These are phyloP conservation scores for Trimorus sp. DNA, from an alignment of 2,888 invertebrate genomes.

Conservation along the genomic window DNA sequence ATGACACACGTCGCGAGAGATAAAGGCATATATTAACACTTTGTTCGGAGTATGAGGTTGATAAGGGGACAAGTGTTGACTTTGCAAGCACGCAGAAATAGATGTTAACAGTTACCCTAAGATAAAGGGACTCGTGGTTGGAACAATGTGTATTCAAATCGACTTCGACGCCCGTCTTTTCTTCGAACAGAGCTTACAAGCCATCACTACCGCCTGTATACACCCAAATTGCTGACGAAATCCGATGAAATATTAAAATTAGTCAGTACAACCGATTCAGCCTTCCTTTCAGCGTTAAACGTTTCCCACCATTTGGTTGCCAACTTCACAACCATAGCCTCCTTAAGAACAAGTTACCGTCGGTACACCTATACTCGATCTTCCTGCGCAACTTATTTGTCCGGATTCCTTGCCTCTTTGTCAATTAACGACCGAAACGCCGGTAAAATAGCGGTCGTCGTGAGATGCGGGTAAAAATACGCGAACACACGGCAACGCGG, in stretches of 20 bases:
- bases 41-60: conserved; percentile 30
- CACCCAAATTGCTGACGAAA: too few species aligned
- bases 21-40: conserved; percentile 41
- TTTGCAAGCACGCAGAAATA: conserved; percentile 24
- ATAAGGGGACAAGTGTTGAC: conserved; percentile 26
- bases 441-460: conserved; percentile 1
- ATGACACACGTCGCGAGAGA: conserved; percentile 27
- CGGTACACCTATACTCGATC: too few species aligned
- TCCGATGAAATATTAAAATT: too few species aligned
- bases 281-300: too few species aligned
- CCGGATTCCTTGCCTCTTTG: neutral
- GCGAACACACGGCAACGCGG: neutral
- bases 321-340: too few species aligned
- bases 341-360: too few species aligned
- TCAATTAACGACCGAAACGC: conserved; percentile 1
- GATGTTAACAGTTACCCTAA: conserved; percentile 6
- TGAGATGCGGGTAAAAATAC: conserved; percentile 22
- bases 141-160: neutral
- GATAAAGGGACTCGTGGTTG: neutral
- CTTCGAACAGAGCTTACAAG: too few species aligned
- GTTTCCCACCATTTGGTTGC: too few species aligned
- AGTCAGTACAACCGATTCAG: too few species aligned
- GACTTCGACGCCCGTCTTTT: too few species aligned
- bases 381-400: too few species aligned
- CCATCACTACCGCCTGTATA: too few species aligned